These are phyloP conservation scores for Oxytorus armatus DNA, from an alignment of 2,888 invertebrate genomes.

Conservation along the genomic window DNA sequence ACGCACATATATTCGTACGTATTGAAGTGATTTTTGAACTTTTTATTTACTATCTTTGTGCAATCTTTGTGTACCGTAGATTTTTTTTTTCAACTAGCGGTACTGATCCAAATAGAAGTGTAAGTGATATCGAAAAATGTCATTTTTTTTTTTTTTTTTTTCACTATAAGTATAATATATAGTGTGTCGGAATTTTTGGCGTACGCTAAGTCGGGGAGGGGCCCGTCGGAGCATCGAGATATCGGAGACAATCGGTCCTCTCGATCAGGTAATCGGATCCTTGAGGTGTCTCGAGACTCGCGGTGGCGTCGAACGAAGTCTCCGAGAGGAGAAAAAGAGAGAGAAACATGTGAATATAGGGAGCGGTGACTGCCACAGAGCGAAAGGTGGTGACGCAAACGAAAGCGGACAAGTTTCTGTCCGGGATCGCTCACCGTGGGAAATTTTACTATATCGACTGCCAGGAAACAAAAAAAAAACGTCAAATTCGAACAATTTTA, in stretches of 20 bases:
- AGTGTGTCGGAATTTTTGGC: conserved; percentile 62
- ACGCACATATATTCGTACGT: too few species aligned
- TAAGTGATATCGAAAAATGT: conserved; percentile 4
- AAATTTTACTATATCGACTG: conserved; percentile 66
- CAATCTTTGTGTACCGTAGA: background rate
- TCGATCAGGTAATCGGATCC: conserved; percentile 73
- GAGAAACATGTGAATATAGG: conserved; percentile 59
- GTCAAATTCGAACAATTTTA: background rate
- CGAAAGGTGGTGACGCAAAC: conserved; percentile 72
- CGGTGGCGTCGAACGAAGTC: conserved; percentile 53
- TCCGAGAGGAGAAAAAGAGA: conserved; percentile 39
- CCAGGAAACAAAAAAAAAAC: conserved; percentile 1
- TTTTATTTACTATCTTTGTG: background rate
- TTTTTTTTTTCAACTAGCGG: background rate
- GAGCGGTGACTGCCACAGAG: conserved; percentile 67
- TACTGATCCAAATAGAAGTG: background rate
- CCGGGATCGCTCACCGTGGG: conserved; percentile 73
- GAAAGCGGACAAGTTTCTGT: conserved; percentile 71
- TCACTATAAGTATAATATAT: background rate
- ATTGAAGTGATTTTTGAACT: too few species aligned
- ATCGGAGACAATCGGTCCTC: conserved; percentile 67
- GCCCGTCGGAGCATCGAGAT: conserved; percentile 73
- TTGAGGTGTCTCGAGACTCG: conserved; percentile 61
- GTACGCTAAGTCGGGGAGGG: conserved; percentile 83
- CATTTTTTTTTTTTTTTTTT: background rate